Base-by-base conservation (phyloP, 1,140 invertebrate species). In the Neodiprion lecontei region DNA sequence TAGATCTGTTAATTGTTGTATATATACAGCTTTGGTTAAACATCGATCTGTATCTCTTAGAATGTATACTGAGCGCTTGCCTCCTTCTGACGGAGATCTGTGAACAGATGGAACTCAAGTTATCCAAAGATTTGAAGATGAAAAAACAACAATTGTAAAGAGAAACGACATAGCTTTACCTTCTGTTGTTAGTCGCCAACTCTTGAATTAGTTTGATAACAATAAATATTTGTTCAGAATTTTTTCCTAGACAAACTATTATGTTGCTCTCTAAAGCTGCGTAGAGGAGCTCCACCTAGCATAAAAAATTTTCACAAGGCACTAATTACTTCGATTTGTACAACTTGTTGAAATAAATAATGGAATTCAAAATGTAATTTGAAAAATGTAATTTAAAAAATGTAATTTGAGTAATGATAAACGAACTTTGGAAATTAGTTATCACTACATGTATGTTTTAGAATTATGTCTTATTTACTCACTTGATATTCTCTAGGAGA, bases 181-280 rank as follows among this genome's bases (percentile, higher is more conserved):
- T 84, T 79, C 92, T 80, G 79, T 92, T 88, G 79, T 89, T 84
- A 77, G 89, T 89, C 1, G 92, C 90, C 72, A 92, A 84, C 83
- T 94, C 93, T 89, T 96, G 95, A 67, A 98, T 92, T 14, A 98
- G 88, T 91, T 98, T 95, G 9, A 97, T 91, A 9, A 94, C 92
- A 78, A 98, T 94, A 85, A 97, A 98, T 48, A 95, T 93, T 88
- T 97, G 97, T 66, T 96, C 96, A 17, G 92, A 90, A 69, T 92
- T 92, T 77, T 95, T 95, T 67, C 93, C 94, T 66, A 98, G 89
- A 84, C 95, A 96, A 70, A 96, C 91, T 77, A 98, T 96, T 14
- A 94, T 94, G 86, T 98, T 96, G 72, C 90, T 90, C 76, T 94
- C 89, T 79, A 92, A 92, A 0, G 95, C 94, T 48, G 92, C 90